Conservation (phyloP, 2,888 invertebrate species). For the Leptarthrus brevirostris region DNA sequence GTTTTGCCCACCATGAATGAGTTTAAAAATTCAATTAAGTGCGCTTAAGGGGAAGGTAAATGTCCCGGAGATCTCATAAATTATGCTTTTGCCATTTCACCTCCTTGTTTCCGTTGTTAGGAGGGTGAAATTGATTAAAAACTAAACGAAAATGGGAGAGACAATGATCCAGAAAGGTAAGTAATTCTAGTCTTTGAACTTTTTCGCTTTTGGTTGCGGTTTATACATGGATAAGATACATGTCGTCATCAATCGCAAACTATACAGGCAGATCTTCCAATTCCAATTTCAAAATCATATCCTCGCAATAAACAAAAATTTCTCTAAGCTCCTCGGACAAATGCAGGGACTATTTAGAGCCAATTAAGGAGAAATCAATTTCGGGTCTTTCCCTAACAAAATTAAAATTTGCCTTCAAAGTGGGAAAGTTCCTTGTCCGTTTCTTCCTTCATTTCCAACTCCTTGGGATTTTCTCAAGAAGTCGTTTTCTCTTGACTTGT, state of each 20-base stretch:
- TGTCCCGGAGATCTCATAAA: constrained; percentile 40
- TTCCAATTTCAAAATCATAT: too few relatives aligned
- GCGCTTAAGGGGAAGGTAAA: constrained; percentile 30
- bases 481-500: background rate
- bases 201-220: too few relatives aligned
- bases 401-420: constrained; percentile 12
- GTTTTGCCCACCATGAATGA: constrained; percentile 40
- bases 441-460: background rate
- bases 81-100: constrained; percentile 33
- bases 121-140: constrained; percentile 20
- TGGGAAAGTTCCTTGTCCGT: background rate
- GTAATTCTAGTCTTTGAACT: too few relatives aligned
- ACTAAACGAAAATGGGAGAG: background rate
- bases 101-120: background rate
- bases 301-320: background rate
- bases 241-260: too few relatives aligned
- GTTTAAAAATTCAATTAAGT: constrained; percentile 54
- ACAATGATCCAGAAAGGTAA: background rate
- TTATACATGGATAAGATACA: too few relatives aligned
- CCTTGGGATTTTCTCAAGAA: background rate
- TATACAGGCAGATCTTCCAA: too few relatives aligned
- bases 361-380: constrained; percentile 12
- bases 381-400: background rate
- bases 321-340: background rate
- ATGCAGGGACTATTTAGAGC: background rate